These are phyloP conservation scores for Mastigias papua DNA, from an alignment of 30 jellyfish, hydroid and myxozoan species.

Conservation along the genomic window DNA sequence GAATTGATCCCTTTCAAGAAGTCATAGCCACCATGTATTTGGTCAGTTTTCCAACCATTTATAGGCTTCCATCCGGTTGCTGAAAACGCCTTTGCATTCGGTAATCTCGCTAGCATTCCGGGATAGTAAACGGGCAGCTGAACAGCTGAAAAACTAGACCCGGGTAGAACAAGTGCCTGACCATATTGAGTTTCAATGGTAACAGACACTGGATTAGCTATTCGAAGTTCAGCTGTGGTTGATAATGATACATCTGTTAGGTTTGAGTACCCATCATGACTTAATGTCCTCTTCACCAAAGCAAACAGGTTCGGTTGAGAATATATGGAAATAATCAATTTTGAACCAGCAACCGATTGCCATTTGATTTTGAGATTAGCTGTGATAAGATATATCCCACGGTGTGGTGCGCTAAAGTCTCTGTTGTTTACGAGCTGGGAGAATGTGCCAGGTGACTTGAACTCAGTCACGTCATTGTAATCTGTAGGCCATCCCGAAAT, in stretches of 20 bases:
- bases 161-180: conserved; percentile 48
- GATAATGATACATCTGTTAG: conserved; percentile 27
- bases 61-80: conserved; percentile 44
- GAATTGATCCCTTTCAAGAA: conserved; percentile 57
- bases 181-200: conserved; percentile 32
- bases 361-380: conserved; percentile 33
- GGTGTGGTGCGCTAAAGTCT: conserved; percentile 65
- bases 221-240: conserved; percentile 41
- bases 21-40: conserved; percentile 83
- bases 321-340: conserved; percentile 33
- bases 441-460: conserved; percentile 66
- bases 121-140: conserved; percentile 65
- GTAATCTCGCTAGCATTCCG: conserved; percentile 68
- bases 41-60: conserved; percentile 63
- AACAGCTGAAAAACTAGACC: conserved; percentile 57
- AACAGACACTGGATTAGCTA: conserved; percentile 41
- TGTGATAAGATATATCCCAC: conserved; percentile 51
- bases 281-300: conserved; percentile 15
- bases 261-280: conserved; percentile 1
- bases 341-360: conserved; percentile 4
- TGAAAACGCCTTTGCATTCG: conserved; percentile 25
- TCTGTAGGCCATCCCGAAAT: conserved; percentile 65
- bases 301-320: conserved; percentile 23
- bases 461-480: conserved; percentile 46
- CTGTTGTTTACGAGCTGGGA: conserved; percentile 62